Evolutionary conservation across 2,888 invertebrate species (phyloP).

Genomic region (Catocala nupta): DNA sequence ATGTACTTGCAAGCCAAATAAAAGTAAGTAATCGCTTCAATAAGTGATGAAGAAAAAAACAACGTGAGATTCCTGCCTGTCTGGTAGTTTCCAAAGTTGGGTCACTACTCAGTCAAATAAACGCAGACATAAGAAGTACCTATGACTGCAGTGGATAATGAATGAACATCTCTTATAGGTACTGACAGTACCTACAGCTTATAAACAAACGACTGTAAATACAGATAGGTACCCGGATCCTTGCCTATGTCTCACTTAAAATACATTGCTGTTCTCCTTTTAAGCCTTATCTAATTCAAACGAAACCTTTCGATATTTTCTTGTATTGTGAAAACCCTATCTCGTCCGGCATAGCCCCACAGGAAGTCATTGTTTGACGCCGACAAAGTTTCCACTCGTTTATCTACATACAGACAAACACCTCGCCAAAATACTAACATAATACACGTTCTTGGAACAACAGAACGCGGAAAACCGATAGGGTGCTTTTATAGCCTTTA

Average conservation of each 20-base stretch:
- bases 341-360: constrained; percentile 54
- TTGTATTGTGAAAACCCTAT: constrained; percentile 48
- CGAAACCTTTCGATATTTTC: constrained; percentile 26
- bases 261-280: neutral
- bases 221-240: too few species aligned
- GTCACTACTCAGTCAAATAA: too few species aligned
- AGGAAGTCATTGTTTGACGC: constrained; percentile 79
- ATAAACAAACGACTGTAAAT: too few species aligned
- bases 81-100: too few species aligned
- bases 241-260: neutral
- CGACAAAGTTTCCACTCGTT: constrained; percentile 67
- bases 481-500: constrained; percentile 72
- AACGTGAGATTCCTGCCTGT: too few species aligned
- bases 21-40: too few species aligned
- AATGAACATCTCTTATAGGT: too few species aligned
- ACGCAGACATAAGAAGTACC: too few species aligned
- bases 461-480: constrained; percentile 75
- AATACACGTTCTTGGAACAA: constrained; percentile 74
- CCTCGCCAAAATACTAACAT: constrained; percentile 70
- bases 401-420: constrained; percentile 63
- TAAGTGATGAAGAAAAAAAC: too few species aligned
- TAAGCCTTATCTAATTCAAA: constrained; percentile 18
- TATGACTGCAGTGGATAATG: too few species aligned
- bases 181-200: too few species aligned
- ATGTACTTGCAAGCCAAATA: too few species aligned